Conservation (phyloP, 2,113 vertebrate genomes). For the Mirza zaza region DNA sequence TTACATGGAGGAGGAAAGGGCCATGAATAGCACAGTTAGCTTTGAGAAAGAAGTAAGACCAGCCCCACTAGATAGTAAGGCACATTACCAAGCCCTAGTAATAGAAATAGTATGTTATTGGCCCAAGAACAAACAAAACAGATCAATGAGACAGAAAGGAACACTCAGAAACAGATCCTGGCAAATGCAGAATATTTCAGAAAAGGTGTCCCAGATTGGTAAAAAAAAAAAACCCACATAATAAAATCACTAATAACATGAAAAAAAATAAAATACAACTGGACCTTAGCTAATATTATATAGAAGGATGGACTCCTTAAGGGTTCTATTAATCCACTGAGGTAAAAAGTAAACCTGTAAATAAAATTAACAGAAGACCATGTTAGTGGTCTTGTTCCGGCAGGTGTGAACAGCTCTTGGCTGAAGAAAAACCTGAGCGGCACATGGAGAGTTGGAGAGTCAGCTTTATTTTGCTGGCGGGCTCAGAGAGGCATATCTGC, state of each 20-base stretch:
- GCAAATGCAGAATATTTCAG: background rate
- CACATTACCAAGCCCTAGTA: background rate
- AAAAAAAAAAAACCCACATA: background rate
- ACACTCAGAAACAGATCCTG: background rate
- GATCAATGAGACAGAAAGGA: background rate
- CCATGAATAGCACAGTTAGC: background rate
- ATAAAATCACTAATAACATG: background rate
- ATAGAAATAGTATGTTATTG: background rate
- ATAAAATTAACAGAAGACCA: background rate
- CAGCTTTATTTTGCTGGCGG: too few species aligned
- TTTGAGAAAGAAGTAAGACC: background rate
- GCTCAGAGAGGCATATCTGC: too few species aligned
- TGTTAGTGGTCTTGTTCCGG: background rate
- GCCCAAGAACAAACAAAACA: background rate
- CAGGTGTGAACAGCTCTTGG: too few species aligned
- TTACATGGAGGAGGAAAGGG: background rate
- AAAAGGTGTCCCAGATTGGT: background rate
- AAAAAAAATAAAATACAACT: background rate
- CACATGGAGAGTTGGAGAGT: too few species aligned
- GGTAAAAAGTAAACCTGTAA: background rate
- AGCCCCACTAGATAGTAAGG: background rate
- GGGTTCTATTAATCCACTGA: background rate
- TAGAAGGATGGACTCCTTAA: background rate
- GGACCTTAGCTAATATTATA: background rate
- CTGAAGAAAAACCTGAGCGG: too few species aligned